phyloP scores from a whole-genome alignment of 2,888 invertebrate species.

The Meliscaeva auricollis region DNA sequence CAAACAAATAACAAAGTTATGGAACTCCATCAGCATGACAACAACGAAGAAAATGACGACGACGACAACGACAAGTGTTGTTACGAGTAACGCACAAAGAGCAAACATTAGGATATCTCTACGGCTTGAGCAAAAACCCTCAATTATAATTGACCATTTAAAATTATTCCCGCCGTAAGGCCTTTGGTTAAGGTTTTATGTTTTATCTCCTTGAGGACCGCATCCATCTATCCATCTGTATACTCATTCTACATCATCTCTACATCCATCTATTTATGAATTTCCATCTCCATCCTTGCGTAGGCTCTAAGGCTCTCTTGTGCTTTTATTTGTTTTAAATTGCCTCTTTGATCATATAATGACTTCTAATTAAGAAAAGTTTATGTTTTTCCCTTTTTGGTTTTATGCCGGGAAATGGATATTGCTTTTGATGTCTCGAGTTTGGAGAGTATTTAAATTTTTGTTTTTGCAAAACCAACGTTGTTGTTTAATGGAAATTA shows the following conservation, averaged over 20 bases:
- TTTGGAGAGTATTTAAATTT: constrained; percentile 30
- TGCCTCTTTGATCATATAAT: constrained; percentile 82
- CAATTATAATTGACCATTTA: constrained; percentile 72
- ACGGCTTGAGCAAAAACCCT: constrained; percentile 23
- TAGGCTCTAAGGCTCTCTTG: constrained; percentile 42
- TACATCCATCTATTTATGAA: not conserved
- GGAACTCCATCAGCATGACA: constrained; percentile 53
- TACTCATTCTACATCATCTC: not conserved
- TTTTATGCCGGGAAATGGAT: constrained; percentile 19
- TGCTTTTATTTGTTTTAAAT: constrained; percentile 77
- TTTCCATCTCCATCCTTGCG: constrained; percentile 7
- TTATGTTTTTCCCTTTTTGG: constrained; percentile 72
- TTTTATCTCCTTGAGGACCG: constrained; percentile 32
- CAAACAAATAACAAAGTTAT: constrained; percentile 58
- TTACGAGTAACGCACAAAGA: not conserved
- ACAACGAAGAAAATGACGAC: constrained; percentile 1
- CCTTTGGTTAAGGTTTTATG: constrained; percentile 23
- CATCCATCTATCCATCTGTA: not conserved
- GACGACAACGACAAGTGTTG: not conserved
- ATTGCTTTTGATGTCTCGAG: constrained; percentile 23
- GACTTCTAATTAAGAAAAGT: constrained; percentile 82
- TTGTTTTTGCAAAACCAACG: not conserved
- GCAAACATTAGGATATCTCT: constrained; percentile 11
- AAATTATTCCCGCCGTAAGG: constrained; percentile 62
- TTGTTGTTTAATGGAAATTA: constrained; percentile 8